Evolutionary conservation across 1,140 invertebrate species (phyloP).

Genomic region (Ceratina australensis): DNA sequence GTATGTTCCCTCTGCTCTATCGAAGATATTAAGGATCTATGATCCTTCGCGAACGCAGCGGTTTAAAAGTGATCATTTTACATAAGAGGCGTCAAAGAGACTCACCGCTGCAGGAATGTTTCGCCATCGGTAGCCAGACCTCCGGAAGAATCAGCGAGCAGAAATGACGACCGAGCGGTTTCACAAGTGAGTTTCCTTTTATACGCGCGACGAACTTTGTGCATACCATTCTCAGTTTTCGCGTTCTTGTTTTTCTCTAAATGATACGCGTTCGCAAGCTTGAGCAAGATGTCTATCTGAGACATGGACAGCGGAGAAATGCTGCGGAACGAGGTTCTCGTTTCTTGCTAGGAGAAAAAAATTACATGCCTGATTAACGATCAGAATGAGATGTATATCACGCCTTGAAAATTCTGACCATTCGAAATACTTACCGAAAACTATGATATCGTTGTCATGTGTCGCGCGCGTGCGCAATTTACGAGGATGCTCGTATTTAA

Average conservation of each 20-base stretch:
- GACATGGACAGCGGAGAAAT: conserved; percentile 49
- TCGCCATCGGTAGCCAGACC: conserved; percentile 18
- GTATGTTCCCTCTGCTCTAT: background rate
- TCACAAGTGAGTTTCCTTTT: conserved; percentile 74
- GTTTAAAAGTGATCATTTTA: background rate
- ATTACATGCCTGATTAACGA: conserved; percentile 37
- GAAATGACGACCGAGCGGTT: conserved; percentile 76
- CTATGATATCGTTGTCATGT: background rate
- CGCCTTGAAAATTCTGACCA: conserved; percentile 17
- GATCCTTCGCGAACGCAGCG: background rate
- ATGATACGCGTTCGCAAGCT: conserved; percentile 7
- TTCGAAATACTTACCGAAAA: too few species aligned
- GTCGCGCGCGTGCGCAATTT: conserved; percentile 53
- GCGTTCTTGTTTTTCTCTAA: conserved; percentile 39
- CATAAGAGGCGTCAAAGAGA: conserved; percentile 13
- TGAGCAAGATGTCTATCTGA: conserved; percentile 8
- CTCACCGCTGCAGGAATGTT: conserved; percentile 12
- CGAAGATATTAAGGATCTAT: background rate
- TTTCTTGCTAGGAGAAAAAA: conserved; percentile 35
- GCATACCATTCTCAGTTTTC: conserved; percentile 18
- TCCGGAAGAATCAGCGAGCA: conserved; percentile 29
- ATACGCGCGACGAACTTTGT: background rate
- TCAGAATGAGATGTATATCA: conserved; percentile 18
- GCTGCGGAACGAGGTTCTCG: conserved; percentile 45
- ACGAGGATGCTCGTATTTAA: conserved; percentile 54